Evolutionary conservation across 2,888 invertebrate species (phyloP).

Genomic region (Heliconius ethilla): DNA sequence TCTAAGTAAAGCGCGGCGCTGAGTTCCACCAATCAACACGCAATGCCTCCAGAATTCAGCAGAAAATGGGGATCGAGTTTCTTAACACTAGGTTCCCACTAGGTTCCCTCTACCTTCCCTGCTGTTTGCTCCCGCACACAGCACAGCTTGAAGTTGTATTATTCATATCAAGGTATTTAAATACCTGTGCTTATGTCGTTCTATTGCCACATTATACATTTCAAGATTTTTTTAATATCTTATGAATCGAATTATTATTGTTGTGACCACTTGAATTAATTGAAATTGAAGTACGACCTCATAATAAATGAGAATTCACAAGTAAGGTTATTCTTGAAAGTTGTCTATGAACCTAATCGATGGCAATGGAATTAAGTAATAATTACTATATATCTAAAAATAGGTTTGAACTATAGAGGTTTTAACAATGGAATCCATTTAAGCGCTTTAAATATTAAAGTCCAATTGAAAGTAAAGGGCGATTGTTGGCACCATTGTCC

Average conservation of each 20-base stretch:
- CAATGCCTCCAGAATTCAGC: no score
- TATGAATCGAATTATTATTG: slow-evolving; percentile 3
- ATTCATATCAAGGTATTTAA: background rate
- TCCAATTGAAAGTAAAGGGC: slow-evolving; percentile 79
- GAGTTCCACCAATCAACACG: no score
- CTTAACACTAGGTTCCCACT: no score
- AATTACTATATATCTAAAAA: slow-evolving; percentile 47
- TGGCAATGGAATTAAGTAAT: slow-evolving; percentile 44
- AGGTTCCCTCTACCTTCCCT: no score
- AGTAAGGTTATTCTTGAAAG: slow-evolving; percentile 53
- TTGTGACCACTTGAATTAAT: slow-evolving; percentile 29
- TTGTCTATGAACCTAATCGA: slow-evolving; percentile 50
- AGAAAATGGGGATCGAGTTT: no score
- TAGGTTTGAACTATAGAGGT: slow-evolving; percentile 47
- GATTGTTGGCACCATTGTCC: slow-evolving; percentile 79
- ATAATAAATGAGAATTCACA: slow-evolving; percentile 45
- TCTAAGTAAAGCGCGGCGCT: no score
- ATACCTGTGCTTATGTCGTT: background rate
- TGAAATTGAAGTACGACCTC: slow-evolving; percentile 44
- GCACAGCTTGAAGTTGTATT: no score
- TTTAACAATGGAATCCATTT: slow-evolving; percentile 79
- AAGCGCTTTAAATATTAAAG: slow-evolving; percentile 80
- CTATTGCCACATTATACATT: background rate
- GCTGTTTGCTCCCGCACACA: no score
- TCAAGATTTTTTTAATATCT: background rate